Base-by-base conservation (phyloP, 2,888 invertebrate species). In the Eledone cirrhosa region DNA sequence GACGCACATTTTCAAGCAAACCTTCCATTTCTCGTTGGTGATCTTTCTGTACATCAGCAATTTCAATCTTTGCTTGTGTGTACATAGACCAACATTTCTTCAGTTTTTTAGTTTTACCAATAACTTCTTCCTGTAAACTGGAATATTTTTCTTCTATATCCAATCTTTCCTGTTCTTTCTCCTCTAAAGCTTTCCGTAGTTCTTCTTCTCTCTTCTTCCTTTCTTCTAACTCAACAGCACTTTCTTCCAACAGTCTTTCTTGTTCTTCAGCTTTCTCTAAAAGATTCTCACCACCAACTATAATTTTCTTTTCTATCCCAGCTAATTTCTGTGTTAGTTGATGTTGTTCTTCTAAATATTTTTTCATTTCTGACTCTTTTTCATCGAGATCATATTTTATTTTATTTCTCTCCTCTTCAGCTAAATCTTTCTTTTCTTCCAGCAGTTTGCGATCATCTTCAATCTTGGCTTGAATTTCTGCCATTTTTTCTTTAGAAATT, bases 11-110 rank as follows among this genome's bases (percentile, higher is more conserved):
- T 90, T 99, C 98, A 84, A 98, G 92, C 27, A 99, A 94, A 1
- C 96, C 96, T 91, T 99, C 99, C 94, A 97, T 97, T 92, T 99
- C 98, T 67, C 98, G 92, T 92, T 98, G 98, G 89, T 98, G 97
- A 87, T 99, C 99, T 82, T 96, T 93, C 89, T 97, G 96, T 79
- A 92, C 81, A 85, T 93, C 93, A 24, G 89, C 89, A 41, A 91
- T 95, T 89, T 92, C 92, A 24, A 90, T 89, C 80, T 92, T 92
- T 5, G 91, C 95, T 81, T 91, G 95, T 92, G 96, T 94, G 69
- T 97, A 92, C 92, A 97, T 94, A 77, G 95, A 94, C 90, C 96
- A 96, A 0, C 97, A 95, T 82, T 96, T 95, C 88, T 96, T 95
- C 78, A 99, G 93, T 90, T 98, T 98, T 87, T 96, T 95, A 0